Conservation (phyloP, 2,888 invertebrate genomes). For the Eupithecia subumbrata region DNA sequence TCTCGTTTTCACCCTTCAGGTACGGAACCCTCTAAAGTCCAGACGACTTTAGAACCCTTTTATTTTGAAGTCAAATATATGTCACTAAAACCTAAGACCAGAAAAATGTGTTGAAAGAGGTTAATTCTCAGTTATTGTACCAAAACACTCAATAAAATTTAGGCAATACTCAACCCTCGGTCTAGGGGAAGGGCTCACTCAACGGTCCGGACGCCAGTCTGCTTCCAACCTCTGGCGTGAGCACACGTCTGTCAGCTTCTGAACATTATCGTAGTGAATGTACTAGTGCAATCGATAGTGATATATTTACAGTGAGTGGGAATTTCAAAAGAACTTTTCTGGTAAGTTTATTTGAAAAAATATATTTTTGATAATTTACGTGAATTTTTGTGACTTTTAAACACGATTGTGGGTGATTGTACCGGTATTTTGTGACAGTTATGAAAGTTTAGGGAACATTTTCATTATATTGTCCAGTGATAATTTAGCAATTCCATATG, state of each 20-base stretch:
- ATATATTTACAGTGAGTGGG: conserved; percentile 25
- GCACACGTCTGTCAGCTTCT: conserved; percentile 19
- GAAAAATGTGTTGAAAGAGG: neutral
- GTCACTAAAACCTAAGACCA: neutral
- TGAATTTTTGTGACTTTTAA: neutral
- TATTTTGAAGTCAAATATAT: neutral
- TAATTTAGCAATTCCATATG: neutral
- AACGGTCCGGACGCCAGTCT: conserved; percentile 23
- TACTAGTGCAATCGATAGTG: conserved; percentile 34
- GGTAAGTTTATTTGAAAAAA: conserved; percentile 20
- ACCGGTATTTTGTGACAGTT: neutral
- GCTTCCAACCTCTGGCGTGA: conserved; percentile 14
- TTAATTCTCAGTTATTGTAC: conserved; percentile 1
- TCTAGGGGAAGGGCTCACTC: neutral
- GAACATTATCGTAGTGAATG: conserved; percentile 33
- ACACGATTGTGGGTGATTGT: neutral
- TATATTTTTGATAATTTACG: neutral
- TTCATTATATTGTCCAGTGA: neutral
- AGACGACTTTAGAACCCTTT: neutral
- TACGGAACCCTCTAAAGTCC: neutral
- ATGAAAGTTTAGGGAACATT: neutral
- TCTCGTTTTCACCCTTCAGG: no score
- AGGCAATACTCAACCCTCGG: conserved; percentile 20
- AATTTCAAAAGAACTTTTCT: neutral
- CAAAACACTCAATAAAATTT: conserved; percentile 24